These are phyloP conservation scores for Recurvirostra avosetta DNA, from an alignment of 2,113 vertebrate species.

Conservation along the genomic window DNA sequence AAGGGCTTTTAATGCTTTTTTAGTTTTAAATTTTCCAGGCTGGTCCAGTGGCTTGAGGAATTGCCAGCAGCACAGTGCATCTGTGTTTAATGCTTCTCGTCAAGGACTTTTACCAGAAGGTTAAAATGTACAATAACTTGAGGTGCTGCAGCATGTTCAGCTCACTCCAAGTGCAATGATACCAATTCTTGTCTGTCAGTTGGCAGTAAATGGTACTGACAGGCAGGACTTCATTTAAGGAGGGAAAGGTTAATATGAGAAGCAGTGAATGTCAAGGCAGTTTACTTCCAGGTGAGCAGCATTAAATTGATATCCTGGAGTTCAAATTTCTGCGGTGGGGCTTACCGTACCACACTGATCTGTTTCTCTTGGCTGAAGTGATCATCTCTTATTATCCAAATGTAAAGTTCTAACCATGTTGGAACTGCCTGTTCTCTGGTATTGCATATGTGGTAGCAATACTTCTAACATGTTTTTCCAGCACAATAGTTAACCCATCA, in stretches of 20 bases:
- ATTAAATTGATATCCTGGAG: not conserved
- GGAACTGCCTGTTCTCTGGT: not conserved
- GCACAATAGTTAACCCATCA: not conserved
- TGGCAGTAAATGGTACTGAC: not conserved
- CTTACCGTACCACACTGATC: not conserved
- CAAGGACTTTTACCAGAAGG: not conserved
- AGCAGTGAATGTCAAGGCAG: not conserved
- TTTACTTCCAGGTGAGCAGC: not conserved
- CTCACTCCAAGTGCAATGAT: not conserved
- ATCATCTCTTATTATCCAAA: not conserved
- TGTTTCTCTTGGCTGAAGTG: not conserved
- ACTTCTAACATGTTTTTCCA: not conserved
- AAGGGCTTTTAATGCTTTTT: not conserved
- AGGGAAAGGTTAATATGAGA: not conserved
- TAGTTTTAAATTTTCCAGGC: not conserved
- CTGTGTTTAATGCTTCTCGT: not conserved
- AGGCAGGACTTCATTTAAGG: not conserved
- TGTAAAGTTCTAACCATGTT: not conserved
- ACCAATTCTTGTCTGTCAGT: not conserved
- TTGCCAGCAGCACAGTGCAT: not conserved
- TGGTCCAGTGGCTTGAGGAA: not conserved
- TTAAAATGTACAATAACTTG: not conserved
- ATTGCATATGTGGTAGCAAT: not conserved
- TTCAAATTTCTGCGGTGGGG: not conserved
- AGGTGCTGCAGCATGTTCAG: not conserved